A percentile compares a stretch with the other conserved stretches of the same genome.
phyloP scores from a whole-genome alignment of 2,888 invertebrate genomes.

The Lutraria lutraria region DNA sequence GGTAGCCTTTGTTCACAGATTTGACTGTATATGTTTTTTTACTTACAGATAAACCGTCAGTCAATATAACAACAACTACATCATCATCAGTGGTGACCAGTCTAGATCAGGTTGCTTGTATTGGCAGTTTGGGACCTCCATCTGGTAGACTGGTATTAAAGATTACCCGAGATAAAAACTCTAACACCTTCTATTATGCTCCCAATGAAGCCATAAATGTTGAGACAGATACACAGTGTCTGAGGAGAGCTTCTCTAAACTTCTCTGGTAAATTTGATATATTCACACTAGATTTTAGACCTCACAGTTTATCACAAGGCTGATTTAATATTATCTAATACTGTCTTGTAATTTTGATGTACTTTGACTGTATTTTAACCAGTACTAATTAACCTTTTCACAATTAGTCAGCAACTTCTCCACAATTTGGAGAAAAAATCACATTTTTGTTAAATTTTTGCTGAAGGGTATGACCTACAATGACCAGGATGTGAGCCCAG shows the following conservation, averaged over 20 bases:
- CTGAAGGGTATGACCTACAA: no score
- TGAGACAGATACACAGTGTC: neutral
- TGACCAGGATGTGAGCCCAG: no score
- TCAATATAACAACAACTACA: neutral
- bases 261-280: conserved; percentile 5
- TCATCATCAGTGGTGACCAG: neutral
- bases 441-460: no score
- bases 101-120: conserved; percentile 12
- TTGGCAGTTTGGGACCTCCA: neutral
- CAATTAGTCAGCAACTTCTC: no score
- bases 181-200: neutral
- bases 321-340: no score
- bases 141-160: neutral
- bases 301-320: neutral
- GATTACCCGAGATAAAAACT: neutral
- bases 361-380: no score
- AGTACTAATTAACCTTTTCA: no score
- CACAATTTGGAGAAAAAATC: no score
- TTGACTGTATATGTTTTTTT: neutral
- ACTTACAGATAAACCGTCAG: neutral
- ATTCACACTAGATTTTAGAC: neutral
- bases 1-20: no score
- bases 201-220: neutral
- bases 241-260: neutral
- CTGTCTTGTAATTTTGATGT: no score